phyloP scores from a whole-genome alignment of 2,888 invertebrate species.

The Aphodius granarius region DNA sequence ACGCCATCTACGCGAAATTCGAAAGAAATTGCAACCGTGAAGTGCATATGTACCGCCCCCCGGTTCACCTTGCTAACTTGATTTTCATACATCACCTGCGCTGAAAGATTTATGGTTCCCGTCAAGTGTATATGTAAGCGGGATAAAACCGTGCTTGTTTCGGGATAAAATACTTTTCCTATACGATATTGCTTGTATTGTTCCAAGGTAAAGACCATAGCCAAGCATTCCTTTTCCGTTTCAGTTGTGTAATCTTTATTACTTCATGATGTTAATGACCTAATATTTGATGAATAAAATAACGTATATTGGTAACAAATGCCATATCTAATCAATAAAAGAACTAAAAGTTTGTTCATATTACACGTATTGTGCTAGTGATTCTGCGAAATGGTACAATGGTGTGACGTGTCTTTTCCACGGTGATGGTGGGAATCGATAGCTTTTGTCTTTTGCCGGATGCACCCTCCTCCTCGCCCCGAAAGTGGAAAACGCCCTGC shows the following conservation, averaged over 20 bases:
- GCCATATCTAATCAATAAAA: no score
- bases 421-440: not conserved
- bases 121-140: not conserved
- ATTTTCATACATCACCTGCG: conserved; percentile 8
- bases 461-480: not conserved
- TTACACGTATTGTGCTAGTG: no score
- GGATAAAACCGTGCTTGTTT: not conserved
- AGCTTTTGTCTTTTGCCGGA: not conserved
- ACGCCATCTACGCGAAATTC: conserved; percentile 29
- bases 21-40: conserved; percentile 32
- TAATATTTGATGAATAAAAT: no score
- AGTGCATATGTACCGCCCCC: conserved; percentile 19
- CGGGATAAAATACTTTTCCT: not conserved
- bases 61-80: conserved; percentile 3
- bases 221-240: no score
- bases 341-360: no score
- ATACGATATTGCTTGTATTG: no score
- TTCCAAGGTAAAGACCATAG: no score
- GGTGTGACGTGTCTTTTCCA: not conserved
- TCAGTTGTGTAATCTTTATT: no score
- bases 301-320: no score
- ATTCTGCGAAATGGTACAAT: not conserved
- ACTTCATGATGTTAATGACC: no score
- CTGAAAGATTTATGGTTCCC: not conserved
- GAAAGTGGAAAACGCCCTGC: not conserved